phyloP scores from a whole-genome alignment of 2,888 invertebrate genomes.

The Eupeodes luniger region DNA sequence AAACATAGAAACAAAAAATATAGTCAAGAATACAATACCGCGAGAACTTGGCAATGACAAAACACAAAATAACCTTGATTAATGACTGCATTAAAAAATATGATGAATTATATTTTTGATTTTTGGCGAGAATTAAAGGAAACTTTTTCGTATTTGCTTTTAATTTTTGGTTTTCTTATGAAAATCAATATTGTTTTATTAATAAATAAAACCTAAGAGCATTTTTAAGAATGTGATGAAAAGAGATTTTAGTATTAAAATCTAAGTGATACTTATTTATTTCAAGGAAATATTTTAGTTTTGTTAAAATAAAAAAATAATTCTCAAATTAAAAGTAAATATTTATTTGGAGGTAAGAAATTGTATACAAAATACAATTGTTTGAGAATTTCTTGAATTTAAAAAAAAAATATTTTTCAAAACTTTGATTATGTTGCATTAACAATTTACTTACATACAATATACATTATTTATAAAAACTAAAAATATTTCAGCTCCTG shows the following conservation, averaged over 20 bases:
- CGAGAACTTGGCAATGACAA: constrained; percentile 47
- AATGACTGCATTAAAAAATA: constrained; percentile 2
- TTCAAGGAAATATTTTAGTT: not conserved
- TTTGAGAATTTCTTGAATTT: no score
- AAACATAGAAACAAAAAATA: not conserved
- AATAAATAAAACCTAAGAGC: not conserved
- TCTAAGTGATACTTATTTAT: not conserved
- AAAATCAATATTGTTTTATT: not conserved
- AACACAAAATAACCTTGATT: constrained; percentile 46
- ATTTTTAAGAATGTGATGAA: constrained; percentile 21
- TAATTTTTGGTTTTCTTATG: not conserved
- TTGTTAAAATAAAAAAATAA: no score
- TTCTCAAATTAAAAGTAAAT: no score
- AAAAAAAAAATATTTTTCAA: no score
- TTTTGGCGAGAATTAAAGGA: constrained; percentile 25
- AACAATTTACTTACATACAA: no score
- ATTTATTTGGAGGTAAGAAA: no score
- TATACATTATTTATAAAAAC: no score
- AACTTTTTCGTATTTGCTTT: not conserved
- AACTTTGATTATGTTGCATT: no score
- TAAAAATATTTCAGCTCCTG: no score
- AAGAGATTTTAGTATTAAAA: constrained; percentile 19
- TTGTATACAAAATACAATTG: no score
- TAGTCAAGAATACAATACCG: not conserved
- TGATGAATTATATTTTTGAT: constrained; percentile 33